Base-by-base conservation (phyloP, 1,140 invertebrate species). In the Heterodera schachtii region DNA sequence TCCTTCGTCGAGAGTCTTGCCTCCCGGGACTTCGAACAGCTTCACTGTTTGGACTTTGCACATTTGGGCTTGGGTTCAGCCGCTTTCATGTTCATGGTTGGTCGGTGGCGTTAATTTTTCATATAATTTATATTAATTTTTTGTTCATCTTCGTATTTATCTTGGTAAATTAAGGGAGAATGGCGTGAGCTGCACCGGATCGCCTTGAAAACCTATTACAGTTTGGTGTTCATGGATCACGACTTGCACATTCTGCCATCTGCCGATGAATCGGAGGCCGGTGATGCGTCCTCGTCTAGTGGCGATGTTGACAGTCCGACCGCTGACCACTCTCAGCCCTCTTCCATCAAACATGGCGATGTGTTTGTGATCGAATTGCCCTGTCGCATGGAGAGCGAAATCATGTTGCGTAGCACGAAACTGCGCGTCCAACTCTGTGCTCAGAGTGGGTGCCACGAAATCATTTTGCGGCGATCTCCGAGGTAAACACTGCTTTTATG, bases 1-100 rank as follows among this genome's bases (percentile, higher is more conserved):
- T 73, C 47, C 3, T 79, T 83, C 46, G 49, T 82, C 21, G n/a
- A 82, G 44, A 19, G 69, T 13, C 78, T 82, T n/a, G 81, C 80
- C n/a, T 82, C 80, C 19, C 43, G 52, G 73, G 46, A 82, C 16
- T 82, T 83, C 46, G 46, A 82, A 19, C 47, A 77, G 66, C 8
- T 66, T 41, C 43, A 16, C 19, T 64, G 21, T 21, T 47, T 82
- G 43, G 69, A 82, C 44, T 82, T 82, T 60, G 9, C 79, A 3
- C 16, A 70, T 49, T 46, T 49, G 46, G 81, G 41, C 60, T 16
- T 82, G 21, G 81, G 73, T 16, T 21, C 31, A 19, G 21, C 43
- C 46, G 31, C 21, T 1, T 80, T 79, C 67, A 77, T 79, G 67
- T 52, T 47, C 11, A 21, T 13, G 57, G 57, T 64, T 3, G 19